Conservation (phyloP, 2,113 vertebrate genomes). For the Pelecanus crispus region DNA sequence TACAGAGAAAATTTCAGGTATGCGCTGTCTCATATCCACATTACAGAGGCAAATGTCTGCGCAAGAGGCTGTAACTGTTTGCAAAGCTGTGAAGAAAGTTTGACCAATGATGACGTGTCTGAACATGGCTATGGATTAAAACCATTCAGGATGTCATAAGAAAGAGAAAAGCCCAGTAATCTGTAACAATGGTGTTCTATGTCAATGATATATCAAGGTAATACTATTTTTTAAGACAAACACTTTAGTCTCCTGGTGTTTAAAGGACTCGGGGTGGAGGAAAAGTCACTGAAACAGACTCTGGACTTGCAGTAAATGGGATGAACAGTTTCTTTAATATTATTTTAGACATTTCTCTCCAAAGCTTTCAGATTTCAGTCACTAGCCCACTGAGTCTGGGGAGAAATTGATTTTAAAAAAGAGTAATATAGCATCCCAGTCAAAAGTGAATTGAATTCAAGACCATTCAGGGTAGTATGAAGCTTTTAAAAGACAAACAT, state of each 20-base stretch:
- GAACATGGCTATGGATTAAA: neutral
- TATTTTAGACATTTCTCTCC: constrained; percentile 51
- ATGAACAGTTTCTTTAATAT: constrained; percentile 48
- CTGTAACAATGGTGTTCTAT: neutral
- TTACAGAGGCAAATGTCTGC: neutral
- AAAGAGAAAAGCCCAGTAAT: neutral
- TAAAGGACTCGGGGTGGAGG: neutral
- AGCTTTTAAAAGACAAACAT: neutral
- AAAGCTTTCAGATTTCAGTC: constrained; percentile 27
- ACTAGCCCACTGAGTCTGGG: neutral
- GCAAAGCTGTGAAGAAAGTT: neutral
- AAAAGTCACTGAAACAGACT: neutral
- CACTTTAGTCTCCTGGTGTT: neutral
- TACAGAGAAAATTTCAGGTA: neutral
- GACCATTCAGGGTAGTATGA: neutral
- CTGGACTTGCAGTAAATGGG: neutral
- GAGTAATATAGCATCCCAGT: neutral
- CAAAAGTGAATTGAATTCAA: neutral
- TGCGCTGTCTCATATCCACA: neutral
- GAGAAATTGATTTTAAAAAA: neutral
- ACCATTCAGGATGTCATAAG: neutral
- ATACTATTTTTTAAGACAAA: neutral
- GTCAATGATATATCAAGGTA: neutral
- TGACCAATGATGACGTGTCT: neutral
- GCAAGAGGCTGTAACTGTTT: neutral